Base-by-base conservation (phyloP, 2,113 vertebrate species). In the Conger conger region DNA sequence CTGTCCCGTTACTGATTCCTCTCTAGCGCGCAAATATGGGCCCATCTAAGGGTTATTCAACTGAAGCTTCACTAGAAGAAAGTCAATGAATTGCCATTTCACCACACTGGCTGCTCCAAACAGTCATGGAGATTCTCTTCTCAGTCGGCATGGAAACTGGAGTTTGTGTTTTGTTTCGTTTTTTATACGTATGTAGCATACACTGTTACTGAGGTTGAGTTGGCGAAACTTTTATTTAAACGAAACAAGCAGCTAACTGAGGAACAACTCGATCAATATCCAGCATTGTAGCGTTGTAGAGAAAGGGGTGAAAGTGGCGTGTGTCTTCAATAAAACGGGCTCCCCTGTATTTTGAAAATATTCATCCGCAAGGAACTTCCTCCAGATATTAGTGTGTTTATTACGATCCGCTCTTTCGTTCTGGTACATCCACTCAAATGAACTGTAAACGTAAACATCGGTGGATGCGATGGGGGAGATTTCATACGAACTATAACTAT, bases 171-270 rank as follows among this genome's bases (percentile, higher is more conserved):
- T 77, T 83, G 15, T 86, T 42, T 42, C 18, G 54, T 20, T 11
- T 57, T 57, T 57, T 16, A 1, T 42, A 76, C 33, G 92, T 94
- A 96, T 96, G 96, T 97, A 97, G 97, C 95, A 96, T 96, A 96
- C 96, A 93, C 92, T 96, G 95, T 94, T 93, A 90, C 94, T 94
- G 94, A 87, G 95, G 94, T 93, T 88, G 93, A 94, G 94, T 95
- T 94, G 93, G 93, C 94, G 92, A 93, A 95, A 92, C 90, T 93
- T n/a, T 91, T 94, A 91, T 81, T 87, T 76, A 88, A 87, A 68
- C 3, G 13, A 90, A 93, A 80, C 87, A 94, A 96, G 95, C 94
- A 96, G 94, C 93, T 96, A 91, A 79, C 91, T 87, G 80, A 86
- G 45, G 83, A 87, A 86, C 80, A 87, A 88, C 53, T 87, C 30